These are phyloP conservation scores for Brachystomella parvula DNA, from an alignment of 1,140 invertebrate species.

Conservation along the genomic window DNA sequence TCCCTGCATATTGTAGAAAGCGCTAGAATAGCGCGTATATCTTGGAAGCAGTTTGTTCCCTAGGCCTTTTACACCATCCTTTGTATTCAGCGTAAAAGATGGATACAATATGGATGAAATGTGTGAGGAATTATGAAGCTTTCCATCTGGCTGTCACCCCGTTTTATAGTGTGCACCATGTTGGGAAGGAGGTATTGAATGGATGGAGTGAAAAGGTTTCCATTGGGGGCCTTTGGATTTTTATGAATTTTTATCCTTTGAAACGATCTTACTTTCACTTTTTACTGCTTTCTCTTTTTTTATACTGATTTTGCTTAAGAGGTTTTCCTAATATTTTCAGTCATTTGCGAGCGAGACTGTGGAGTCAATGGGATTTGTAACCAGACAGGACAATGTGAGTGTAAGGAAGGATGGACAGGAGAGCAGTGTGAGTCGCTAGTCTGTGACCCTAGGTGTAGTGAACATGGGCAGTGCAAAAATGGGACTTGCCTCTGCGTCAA, in stretches of 20 bases:
- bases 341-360: conserved; percentile 82
- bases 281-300: conserved; percentile 11
- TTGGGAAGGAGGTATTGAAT: too few species aligned
- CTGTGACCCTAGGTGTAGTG: conserved; percentile 82
- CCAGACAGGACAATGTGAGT: conserved; percentile 69
- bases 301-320: not conserved
- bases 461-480: conserved; percentile 93
- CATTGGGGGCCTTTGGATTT: conserved; percentile 11
- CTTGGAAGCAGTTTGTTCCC: too few species aligned
- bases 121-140: too few species aligned
- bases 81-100: too few species aligned
- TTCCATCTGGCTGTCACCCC: too few species aligned
- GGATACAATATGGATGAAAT: too few species aligned
- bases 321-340: conserved; percentile 47
- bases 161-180: too few species aligned
- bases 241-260: not conserved
- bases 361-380: conserved; percentile 82
- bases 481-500: conserved; percentile 92
- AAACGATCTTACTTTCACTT: not conserved
- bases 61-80: too few species aligned
- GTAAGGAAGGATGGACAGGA: conserved; percentile 83
- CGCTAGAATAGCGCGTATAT: too few species aligned
- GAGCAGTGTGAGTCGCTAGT: conserved; percentile 78
- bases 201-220: too few species aligned
- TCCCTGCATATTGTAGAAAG: too few species aligned